Evolutionary conservation across 2,113 vertebrate species (phyloP).

Genomic region (Archocentrus centrarchus): DNA sequence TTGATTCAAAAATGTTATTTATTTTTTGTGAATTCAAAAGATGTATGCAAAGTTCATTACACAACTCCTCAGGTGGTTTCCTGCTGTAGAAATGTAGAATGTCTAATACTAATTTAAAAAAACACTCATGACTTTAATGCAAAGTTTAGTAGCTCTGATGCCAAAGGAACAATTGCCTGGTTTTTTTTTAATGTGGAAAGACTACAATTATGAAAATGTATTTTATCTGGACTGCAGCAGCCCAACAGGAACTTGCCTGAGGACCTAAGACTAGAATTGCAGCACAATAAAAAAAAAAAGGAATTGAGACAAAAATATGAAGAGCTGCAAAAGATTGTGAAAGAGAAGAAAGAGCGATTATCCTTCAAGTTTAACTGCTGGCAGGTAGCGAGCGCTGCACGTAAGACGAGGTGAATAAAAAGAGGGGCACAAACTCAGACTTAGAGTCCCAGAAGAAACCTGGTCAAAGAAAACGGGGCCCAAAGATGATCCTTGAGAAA

Average conservation of each 20-base stretch:
- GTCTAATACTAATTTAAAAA: conserved; percentile 7
- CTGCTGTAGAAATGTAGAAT: conserved; percentile 17
- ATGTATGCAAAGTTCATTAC: conserved; percentile 1
- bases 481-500: background rate
- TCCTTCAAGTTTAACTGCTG: background rate
- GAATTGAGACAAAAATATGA: background rate
- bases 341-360: background rate
- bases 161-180: conserved; percentile 29
- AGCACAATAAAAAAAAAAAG: background rate
- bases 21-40: conserved; percentile 20
- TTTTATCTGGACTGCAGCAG: background rate
- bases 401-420: background rate
- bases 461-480: background rate
- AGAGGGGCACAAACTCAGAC: background rate
- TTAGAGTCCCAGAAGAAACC: background rate
- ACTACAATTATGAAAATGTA: background rate
- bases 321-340: background rate
- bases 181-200: background rate
- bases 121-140: background rate
- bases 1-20: background rate
- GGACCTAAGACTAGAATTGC: background rate
- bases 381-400: background rate
- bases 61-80: conserved; percentile 43
- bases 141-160: conserved; percentile 3
- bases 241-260: background rate